Conservation (phyloP, 2,888 invertebrate genomes). For the Chrysina gloriosa region DNA sequence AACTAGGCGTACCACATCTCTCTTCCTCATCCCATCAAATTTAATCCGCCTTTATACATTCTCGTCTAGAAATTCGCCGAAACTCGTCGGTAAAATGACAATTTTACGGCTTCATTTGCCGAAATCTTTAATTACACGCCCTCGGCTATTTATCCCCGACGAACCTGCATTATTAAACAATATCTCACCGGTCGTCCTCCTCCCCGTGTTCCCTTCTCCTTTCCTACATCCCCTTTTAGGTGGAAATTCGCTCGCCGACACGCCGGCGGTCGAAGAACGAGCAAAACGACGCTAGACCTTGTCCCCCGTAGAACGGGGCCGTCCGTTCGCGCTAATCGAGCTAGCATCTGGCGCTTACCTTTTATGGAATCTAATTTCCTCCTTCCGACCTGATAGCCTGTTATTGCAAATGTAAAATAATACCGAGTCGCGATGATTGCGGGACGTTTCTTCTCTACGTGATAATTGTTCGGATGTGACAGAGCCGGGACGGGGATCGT, state of each 20-base stretch:
- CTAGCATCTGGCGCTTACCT: slow-evolving; percentile 50
- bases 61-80: too few species aligned
- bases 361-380: slow-evolving; percentile 51
- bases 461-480: slow-evolving; percentile 49
- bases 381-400: slow-evolving; percentile 46
- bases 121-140: slow-evolving; percentile 2
- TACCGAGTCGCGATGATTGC: slow-evolving; percentile 53
- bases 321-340: slow-evolving; percentile 42
- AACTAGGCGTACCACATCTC: too few species aligned
- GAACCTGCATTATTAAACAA: slow-evolving; percentile 23
- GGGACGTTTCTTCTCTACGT: slow-evolving; percentile 53
- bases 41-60: too few species aligned
- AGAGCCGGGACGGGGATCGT: too few species aligned
- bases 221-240: too few species aligned
- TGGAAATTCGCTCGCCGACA: too few species aligned
- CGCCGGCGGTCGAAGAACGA: slow-evolving; percentile 5
- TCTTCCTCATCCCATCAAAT: too few species aligned
- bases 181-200: slow-evolving; percentile 13
- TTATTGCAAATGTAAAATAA: slow-evolving; percentile 55
- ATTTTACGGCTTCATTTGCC: slow-evolving; percentile 4
- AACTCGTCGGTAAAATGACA: slow-evolving; percentile 7
- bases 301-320: background rate
- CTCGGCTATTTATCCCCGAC: background rate
- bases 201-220: too few species aligned
- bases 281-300: background rate